Conservation (phyloP, 30 jellyfish, hydroid and myxozoan genomes). For the Hydractinia symbiolongicarpus region DNA sequence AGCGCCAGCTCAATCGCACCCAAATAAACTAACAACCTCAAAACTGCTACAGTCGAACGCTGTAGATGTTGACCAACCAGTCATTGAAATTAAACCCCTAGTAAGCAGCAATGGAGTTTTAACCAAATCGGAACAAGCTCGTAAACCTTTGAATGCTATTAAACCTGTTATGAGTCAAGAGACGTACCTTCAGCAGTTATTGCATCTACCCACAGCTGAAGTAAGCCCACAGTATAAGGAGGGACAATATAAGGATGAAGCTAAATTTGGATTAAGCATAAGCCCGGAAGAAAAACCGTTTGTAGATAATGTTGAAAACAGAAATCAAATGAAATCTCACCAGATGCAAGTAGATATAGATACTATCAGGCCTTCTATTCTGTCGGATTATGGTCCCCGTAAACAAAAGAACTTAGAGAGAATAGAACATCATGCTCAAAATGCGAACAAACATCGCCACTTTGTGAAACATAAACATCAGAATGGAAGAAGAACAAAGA, state of each 20-base stretch:
- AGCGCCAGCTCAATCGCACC: too few species aligned
- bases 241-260: not conserved
- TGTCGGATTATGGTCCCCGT: not conserved
- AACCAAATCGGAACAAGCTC: not conserved
- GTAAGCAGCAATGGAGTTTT: not conserved
- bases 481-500: not conserved
- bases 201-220: conserved; percentile 31
- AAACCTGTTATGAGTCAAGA: not conserved
- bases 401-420: not conserved
- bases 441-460: not conserved
- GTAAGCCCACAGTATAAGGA: conserved; percentile 12
- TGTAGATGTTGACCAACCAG: not conserved
- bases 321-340: not conserved
- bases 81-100: not conserved
- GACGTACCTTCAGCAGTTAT: conserved; percentile 6
- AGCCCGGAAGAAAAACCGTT: not conserved
- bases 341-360: too few species aligned
- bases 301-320: not conserved
- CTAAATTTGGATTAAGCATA: not conserved
- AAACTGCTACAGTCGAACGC: too few species aligned
- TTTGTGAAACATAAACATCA: not conserved
- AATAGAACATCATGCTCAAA: not conserved
- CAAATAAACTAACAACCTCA: too few species aligned
- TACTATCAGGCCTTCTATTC: too few species aligned
- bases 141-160: not conserved